Percentiles rank a stretch among this genome's conserved stretches.
These are phyloP conservation scores for Trachops cirrhosus DNA, from an alignment of 2,797 vertebrate species.

Conservation along the genomic window DNA sequence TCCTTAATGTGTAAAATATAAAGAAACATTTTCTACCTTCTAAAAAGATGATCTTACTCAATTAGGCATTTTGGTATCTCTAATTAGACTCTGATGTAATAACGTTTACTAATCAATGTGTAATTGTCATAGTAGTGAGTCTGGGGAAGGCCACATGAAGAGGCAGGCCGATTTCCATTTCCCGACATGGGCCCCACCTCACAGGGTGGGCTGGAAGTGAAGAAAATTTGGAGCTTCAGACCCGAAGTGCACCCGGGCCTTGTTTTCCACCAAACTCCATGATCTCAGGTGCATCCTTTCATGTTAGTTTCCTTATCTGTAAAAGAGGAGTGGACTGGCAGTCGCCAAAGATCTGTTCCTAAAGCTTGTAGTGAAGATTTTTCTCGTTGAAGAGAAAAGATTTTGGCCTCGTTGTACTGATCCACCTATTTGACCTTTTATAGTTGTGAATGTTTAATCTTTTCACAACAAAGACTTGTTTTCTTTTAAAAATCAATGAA, in stretches of 20 bases:
- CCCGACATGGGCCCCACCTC: too few relatives aligned
- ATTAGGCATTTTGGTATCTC: not conserved
- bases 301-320: not conserved
- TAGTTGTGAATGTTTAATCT: constrained; percentile 9
- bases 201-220: not conserved
- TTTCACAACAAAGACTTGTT: constrained; percentile 6
- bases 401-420: not conserved
- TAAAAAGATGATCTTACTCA: not conserved
- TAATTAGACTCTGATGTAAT: not conserved
- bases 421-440: not conserved
- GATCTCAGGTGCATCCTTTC: not conserved
- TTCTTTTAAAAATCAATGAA: constrained; percentile 18
- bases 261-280: not conserved
- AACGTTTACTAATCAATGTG: not conserved
- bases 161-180: not conserved
- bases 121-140: not conserved
- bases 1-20: constrained; percentile 25
- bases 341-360: not conserved
- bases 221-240: not conserved
- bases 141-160: not conserved
- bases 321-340: not conserved
- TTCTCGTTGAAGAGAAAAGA: too few relatives aligned
- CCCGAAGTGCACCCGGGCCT: not conserved
- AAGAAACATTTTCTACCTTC: not conserved
- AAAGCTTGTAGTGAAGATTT: not conserved